Conservation (phyloP, 2,888 invertebrate genomes). For the Meiosimyza decipiens region DNA sequence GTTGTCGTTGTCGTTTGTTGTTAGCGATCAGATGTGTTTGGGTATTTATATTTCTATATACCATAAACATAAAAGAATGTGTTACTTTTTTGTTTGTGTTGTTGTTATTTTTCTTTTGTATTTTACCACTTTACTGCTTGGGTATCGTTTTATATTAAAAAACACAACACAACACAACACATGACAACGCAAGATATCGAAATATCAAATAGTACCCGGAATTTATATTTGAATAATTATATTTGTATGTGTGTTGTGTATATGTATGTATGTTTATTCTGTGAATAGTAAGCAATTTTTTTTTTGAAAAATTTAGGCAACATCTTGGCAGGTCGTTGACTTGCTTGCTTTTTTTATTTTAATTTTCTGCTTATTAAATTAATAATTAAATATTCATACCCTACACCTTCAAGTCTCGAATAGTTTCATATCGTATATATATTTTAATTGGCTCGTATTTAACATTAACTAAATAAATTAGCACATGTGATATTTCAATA, state of each 20-base stretch:
- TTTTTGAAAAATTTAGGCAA: constrained; percentile 15
- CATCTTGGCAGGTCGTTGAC: constrained; percentile 42
- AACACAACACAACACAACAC: constrained; percentile 5
- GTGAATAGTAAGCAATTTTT: constrained; percentile 38
- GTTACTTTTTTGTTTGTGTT: constrained; percentile 26
- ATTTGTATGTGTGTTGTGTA: constrained; percentile 3
- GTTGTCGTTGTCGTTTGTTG: not conserved
- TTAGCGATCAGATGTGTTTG: constrained; percentile 6
- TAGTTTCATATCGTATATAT: too few species aligned
- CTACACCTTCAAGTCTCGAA: not conserved
- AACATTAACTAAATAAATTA: not conserved
- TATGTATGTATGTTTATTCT: constrained; percentile 29
- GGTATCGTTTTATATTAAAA: not conserved
- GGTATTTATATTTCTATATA: constrained; percentile 1
- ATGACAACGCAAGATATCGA: constrained; percentile 7
- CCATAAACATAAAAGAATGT: not conserved
- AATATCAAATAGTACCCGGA: constrained; percentile 32
- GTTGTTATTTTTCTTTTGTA: constrained; percentile 16
- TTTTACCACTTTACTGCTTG: constrained; percentile 4
- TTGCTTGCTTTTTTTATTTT: constrained; percentile 14
- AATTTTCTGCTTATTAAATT: constrained; percentile 18
- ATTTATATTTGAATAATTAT: constrained; percentile 33
- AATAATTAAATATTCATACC: constrained; percentile 15
- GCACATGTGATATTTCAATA: not conserved
- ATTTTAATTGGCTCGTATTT: too few species aligned